These are phyloP conservation scores for Ancistrus triradiatus DNA, from an alignment of 2,113 vertebrate genomes.

Conservation along the genomic window DNA sequence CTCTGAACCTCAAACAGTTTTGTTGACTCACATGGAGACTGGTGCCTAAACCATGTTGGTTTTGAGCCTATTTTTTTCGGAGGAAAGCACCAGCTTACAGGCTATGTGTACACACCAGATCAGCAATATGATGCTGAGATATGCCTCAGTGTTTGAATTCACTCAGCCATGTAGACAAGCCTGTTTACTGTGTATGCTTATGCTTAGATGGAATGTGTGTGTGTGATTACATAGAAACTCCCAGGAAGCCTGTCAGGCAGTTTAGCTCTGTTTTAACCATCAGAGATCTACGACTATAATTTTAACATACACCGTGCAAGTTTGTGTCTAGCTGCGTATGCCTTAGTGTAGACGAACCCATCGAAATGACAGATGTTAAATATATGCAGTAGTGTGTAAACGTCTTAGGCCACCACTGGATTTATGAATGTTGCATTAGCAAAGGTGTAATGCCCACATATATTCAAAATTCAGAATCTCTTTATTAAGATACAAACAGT, in stretches of 20 bases:
- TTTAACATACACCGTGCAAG: not conserved
- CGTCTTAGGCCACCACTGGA: no score
- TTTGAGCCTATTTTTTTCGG: conserved; percentile 34
- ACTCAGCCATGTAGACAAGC: conserved; percentile 20
- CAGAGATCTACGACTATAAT: not conserved
- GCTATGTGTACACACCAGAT: no score
- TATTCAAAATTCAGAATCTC: no score
- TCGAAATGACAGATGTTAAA: no score
- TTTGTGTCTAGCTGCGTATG: not conserved
- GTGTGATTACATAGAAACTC: conserved; percentile 9
- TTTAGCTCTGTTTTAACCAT: conserved; percentile 1
- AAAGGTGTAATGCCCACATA: no score
- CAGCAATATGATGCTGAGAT: conserved; percentile 11
- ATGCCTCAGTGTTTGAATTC: conserved; percentile 4
- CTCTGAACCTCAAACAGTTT: conserved; percentile 30
- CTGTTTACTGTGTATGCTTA: conserved; percentile 24
- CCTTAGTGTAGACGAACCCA: not conserved
- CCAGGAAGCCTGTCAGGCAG: no score
- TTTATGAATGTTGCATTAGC: no score
- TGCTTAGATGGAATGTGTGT: conserved; percentile 20
- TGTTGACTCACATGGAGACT: conserved; percentile 39
- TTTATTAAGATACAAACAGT: no score
- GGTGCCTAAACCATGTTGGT: conserved; percentile 23
- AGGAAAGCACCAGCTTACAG: conserved; percentile 24
- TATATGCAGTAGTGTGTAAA: no score